Evolutionary conservation across 2,797 vertebrate species (phyloP), one percentile per base, ranked within the genome.

Genomic region (Arrhamphus sclerolepis): DNA sequence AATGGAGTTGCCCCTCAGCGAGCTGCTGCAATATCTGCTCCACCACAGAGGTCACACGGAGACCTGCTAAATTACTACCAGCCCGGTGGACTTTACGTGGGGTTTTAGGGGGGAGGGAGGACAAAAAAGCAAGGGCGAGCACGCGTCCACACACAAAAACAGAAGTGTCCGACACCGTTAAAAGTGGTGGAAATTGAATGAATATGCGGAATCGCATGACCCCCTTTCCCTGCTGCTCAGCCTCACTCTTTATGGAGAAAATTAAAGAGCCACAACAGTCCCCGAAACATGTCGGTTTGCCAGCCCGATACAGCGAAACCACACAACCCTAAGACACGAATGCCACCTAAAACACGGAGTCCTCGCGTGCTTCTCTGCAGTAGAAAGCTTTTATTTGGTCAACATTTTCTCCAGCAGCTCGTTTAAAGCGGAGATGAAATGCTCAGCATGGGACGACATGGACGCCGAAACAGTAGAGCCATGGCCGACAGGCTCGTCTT

Each of bases 401-500:
- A 16, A 18, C 6, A 20, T 49, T 48, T 73, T 41, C 8, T 41
- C 24, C 18, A 24, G 52, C 53, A 46, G 66, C 58, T 55, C 43
- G 16, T 72, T 59, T 67, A 21, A 60, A 58, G 68, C 46, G 16
- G 44, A 52, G 69, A 84, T 59, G 56, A 65, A 80, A 67, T 24
- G 81, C 78, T 80, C 81, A 54, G 80, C 80, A 81, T 85, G 85
- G 87, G 85, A 89, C 82, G 86, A 87, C 81, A 88, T 79, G 80
- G 77, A 87, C 89, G 78, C 83, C 78, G 82, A 80, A 77, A 84
- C 70, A 78, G 70, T 77, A 29, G 84, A 88, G 85, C 89, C 83
- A 87, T 87, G 86, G 89, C 89, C 90, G 88, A 88, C 86, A 79
- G 84, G 88, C 84, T 86, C 59, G 87, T 87, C 84, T 87, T 81